These are phyloP conservation scores for Thalassarche chlororhynchos DNA, from an alignment of 2,113 vertebrate species.

Conservation along the genomic window DNA sequence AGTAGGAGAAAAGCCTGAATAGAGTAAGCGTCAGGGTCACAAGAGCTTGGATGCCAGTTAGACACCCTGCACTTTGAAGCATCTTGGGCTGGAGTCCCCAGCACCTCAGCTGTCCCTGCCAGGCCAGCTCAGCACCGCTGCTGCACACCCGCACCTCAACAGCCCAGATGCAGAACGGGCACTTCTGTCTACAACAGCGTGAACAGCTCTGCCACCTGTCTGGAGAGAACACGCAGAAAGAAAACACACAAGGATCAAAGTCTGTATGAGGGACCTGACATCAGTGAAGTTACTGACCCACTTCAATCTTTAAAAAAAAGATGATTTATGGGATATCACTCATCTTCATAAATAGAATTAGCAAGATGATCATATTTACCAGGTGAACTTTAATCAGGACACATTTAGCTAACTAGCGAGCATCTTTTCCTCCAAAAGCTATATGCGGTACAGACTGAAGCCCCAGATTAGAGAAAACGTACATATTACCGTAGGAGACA, in stretches of 20 bases:
- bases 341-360: not conserved
- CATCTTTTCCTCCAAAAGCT: not conserved
- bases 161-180: rapidly evolving
- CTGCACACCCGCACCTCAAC: no score
- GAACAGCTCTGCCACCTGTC: not conserved
- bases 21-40: no score
- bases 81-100: no score
- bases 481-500: not conserved
- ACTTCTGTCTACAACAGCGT: not conserved
- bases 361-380: not conserved
- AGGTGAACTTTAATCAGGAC: not conserved
- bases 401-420: not conserved
- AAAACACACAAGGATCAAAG: not conserved
- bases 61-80: not conserved
- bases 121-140: not conserved
- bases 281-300: not conserved
- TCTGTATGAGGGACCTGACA: not conserved
- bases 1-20: not conserved
- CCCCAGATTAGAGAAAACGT: not conserved
- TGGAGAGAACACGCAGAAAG: not conserved
- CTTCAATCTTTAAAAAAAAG: not conserved
- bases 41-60: not conserved
- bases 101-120: not conserved
- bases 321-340: not conserved
- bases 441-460: not conserved